These are phyloP conservation scores for Chrysochloris asiatica DNA, from an alignment of 2,113 vertebrate genomes.

Conservation along the genomic window DNA sequence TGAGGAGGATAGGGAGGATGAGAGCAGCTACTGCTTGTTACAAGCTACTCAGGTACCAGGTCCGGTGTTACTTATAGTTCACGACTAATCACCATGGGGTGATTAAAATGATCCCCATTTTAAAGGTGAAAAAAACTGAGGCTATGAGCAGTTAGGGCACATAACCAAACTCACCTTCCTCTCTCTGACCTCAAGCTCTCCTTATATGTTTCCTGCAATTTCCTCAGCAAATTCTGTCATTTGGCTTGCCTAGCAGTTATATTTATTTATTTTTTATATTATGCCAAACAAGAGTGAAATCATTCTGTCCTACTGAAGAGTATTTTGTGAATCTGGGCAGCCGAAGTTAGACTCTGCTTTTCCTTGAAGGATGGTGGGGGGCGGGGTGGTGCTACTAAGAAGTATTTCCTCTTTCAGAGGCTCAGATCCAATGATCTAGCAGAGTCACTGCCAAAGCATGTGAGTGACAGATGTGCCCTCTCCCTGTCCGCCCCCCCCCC, in stretches of 20 bases:
- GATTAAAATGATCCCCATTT: background rate
- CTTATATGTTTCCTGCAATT: background rate
- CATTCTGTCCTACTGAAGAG: background rate
- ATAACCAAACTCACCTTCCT: background rate
- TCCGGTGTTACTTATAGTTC: background rate
- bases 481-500: background rate
- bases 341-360: background rate
- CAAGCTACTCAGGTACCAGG: background rate
- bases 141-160: background rate
- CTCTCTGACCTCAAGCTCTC: background rate
- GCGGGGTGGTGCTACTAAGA: too few relatives aligned
- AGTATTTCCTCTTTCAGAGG: background rate
- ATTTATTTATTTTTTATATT: too few relatives aligned
- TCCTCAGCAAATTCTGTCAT: background rate
- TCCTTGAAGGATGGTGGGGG: too few relatives aligned
- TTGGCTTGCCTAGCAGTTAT: background rate
- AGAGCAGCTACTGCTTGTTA: background rate
- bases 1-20: background rate
- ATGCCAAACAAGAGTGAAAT: background rate
- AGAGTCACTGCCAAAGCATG: background rate
- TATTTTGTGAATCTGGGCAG: background rate
- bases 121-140: slow-evolving; percentile 27
- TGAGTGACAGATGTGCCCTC: background rate
- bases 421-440: background rate
- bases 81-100: background rate